Base-by-base conservation (phyloP, 2,113 vertebrate species). In the Tetraodon nigroviridis region DNA sequence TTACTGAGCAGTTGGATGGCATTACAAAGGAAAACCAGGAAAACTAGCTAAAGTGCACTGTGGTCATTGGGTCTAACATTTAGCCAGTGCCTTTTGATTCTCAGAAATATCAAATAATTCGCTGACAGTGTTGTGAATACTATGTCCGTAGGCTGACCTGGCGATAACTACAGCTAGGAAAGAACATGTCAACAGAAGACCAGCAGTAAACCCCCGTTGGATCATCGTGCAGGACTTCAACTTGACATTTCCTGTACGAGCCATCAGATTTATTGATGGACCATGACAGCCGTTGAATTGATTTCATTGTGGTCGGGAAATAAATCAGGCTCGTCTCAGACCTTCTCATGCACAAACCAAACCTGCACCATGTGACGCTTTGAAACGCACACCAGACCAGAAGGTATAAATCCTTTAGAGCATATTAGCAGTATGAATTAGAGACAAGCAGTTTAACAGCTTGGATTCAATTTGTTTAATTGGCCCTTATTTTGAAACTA, bases 231-330 rank as follows among this genome's bases (percentile, higher is more conserved):
- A 55, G 51, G 15, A 46, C 27, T 55, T 61, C 24, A 18, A 5
- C 27, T n/a, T 14, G 50, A 45, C 46, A 44, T 22, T 75, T 72
- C 56, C 58, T 61, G 56, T 63, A 79, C 78, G 76, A 86, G 71
- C 58, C 56, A 48, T 74, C 55, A 55, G 20, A 61, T 73, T 72
- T 69, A 78, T 52, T 60, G 41, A 67, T 62, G 21, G 51, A 19
- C 46, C 48, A 46, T 58, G 58, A 71, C 63, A 75, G 44, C 56
- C 16, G 22, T 51, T 72, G 69, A 71, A 74, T 67, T 62, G 52
- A 71, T 78, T 83, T 73, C 40, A 42, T 27, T 61, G 68, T 64
- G 71, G 45, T 77, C 52, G 63, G 67, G 29, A 69, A 46, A 40
- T 49, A 12, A 37, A 55, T 67, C 22, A 27, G 24, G 21, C 51